Evolutionary conservation across 2,797 vertebrate genomes (phyloP).

Genomic region (Gallinago stenura): DNA sequence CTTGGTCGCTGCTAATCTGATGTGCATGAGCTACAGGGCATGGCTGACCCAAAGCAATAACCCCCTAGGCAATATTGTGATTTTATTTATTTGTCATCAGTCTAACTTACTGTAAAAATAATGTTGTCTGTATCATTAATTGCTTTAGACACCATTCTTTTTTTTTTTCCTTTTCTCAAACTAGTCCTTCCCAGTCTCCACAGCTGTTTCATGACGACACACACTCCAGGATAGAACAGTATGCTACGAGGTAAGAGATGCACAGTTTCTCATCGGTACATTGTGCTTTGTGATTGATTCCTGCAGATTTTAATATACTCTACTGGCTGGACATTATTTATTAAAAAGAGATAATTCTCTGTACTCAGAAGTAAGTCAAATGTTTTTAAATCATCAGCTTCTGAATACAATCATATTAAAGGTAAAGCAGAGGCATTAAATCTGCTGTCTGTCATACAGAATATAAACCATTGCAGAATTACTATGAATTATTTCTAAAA

Average conservation of each 20-base stretch:
- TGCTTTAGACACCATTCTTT: background rate
- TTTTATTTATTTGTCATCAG: constrained; percentile 49
- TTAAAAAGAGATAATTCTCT: background rate
- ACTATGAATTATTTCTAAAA: background rate
- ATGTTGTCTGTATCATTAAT: background rate
- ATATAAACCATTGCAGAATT: background rate
- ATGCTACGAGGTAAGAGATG: constrained; percentile 90
- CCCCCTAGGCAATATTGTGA: rapidly evolving
- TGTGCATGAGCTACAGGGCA: background rate
- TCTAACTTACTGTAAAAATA: constrained; percentile 1
- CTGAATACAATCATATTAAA: background rate
- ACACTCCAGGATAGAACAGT: constrained; percentile 97
- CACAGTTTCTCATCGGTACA: background rate
- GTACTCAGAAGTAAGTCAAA: background rate
- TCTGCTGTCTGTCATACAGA: background rate
- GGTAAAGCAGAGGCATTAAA: background rate
- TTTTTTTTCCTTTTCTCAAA: constrained; percentile 54
- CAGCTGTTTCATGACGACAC: constrained; percentile 97
- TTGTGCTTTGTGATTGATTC: background rate
- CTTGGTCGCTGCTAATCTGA: background rate
- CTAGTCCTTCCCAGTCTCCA: constrained; percentile 91
- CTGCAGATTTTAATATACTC: background rate
- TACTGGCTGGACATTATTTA: background rate
- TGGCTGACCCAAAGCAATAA: background rate
- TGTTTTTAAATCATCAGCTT: background rate